These are phyloP conservation scores for Cerastis leucographa DNA, from an alignment of 2,888 invertebrate species.

Conservation along the genomic window DNA sequence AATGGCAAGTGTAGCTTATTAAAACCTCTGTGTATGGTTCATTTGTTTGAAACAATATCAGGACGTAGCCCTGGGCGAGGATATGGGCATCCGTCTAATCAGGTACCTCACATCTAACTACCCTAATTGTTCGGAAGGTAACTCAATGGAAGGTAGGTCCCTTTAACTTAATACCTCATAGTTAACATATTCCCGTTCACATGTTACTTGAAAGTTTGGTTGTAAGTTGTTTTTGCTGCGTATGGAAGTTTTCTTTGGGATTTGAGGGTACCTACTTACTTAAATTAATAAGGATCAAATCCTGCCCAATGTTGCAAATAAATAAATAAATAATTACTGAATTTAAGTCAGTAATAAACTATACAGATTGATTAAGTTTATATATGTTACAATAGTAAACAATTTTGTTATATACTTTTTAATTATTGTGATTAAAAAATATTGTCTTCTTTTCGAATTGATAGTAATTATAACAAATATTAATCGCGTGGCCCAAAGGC, in stretches of 20 bases:
- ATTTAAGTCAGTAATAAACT: not conserved
- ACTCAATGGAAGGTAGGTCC: slow-evolving; percentile 27
- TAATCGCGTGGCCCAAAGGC: too few relatives aligned
- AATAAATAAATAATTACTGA: not conserved
- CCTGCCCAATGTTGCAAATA: not conserved
- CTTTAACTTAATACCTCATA: slow-evolving; percentile 61
- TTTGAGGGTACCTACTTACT: not conserved
- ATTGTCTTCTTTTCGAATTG: too few relatives aligned
- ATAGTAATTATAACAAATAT: too few relatives aligned
- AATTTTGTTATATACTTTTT: too few relatives aligned
- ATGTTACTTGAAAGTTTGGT: slow-evolving; percentile 55
- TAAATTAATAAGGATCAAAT: slow-evolving; percentile 1
- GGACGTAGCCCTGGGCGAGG: slow-evolving; percentile 83
- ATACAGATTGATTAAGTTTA: not conserved
- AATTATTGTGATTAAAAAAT: too few relatives aligned
- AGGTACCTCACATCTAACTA: slow-evolving; percentile 77
- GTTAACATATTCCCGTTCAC: slow-evolving; percentile 63
- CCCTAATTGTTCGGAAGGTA: slow-evolving; percentile 74
- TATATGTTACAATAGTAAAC: not conserved
- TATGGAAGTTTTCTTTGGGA: slow-evolving; percentile 33
- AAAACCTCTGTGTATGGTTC: slow-evolving; percentile 55
- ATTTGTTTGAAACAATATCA: slow-evolving; percentile 82
- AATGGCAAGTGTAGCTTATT: slow-evolving; percentile 36
- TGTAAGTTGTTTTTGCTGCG: slow-evolving; percentile 14
- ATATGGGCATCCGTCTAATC: slow-evolving; percentile 81